Base-by-base conservation (phyloP, 2,888 invertebrate genomes). In the Leistus spinibarbis region DNA sequence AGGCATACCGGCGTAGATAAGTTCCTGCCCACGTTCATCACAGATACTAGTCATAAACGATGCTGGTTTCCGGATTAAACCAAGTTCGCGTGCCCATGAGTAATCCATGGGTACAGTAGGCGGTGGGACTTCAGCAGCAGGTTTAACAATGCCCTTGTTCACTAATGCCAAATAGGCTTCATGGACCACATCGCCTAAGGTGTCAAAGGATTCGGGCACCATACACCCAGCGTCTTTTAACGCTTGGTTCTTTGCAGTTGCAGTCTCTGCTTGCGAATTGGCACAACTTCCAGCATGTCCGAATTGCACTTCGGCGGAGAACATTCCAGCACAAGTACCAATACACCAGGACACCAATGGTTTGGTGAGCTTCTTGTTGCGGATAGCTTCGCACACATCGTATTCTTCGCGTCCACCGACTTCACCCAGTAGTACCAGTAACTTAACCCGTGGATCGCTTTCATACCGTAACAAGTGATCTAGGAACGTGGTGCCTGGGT, bases 31-130 rank as follows among this genome's bases (percentile, higher is more conserved):
- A 79, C 99, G 90, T 87, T 99, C 99, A 86, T 99, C 99, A 84
- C 99, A 99, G 82, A 99, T 99, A 16, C 97, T 97, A 19, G 99
- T 98, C 94, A 99, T 99, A 87, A 99, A 99, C 1, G 98, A 98
- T 0, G 99, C 99, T 56, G 99, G 99, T 84, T 99, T 99, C 54
- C 99, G 91, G 83, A 99, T 99, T 7, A 99, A 88, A 13, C 99
- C 99, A 77, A 99, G 88, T 87, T 99, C 99, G 85, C 96, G 91
- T 0, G 99, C 99, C 99, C 99, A 99, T 78, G 94, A 95, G 86
- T 96, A 99, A 86, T 99, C 99, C 99, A 99, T 99, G 7, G 99
- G 99, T n/a, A 99, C 98, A 17, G 99, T 98, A 1, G 99, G 99
- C 53, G 99, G 99, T 9, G 98, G 97, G 68, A 95, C 91, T 85